Evolutionary conservation across 1,140 invertebrate genomes (phyloP).

Genomic region (Bombyx mori): DNA sequence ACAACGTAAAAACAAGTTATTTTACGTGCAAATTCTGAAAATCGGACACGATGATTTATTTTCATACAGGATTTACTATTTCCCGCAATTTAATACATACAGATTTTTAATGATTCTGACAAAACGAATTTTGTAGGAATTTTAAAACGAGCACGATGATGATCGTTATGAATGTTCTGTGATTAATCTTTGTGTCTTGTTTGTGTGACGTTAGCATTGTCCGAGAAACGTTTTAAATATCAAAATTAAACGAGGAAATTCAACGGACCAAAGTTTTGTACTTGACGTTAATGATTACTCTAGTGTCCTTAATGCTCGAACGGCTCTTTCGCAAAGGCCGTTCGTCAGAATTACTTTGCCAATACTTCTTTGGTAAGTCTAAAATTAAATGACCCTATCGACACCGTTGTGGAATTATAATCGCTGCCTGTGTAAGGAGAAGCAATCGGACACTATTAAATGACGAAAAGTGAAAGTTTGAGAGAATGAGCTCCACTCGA

Average conservation of each 20-base stretch:
- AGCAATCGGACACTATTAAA: conserved; percentile 10
- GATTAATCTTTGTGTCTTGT: too few relatives aligned
- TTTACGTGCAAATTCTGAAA: conserved; percentile 13
- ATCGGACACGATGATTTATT: too few relatives aligned
- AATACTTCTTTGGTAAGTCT: conserved; percentile 3
- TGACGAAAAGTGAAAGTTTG: conserved; percentile 29
- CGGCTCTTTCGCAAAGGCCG: conserved; percentile 44
- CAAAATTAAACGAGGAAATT: conserved; percentile 6
- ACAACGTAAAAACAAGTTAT: too few relatives aligned
- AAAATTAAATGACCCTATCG: not conserved
- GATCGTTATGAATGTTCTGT: too few relatives aligned
- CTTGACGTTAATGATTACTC: conserved; percentile 18
- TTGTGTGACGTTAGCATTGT: too few relatives aligned
- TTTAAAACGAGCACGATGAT: too few relatives aligned
- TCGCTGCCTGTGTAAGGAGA: conserved; percentile 1
- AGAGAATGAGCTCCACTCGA: conserved; percentile 9
- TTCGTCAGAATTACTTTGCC: conserved; percentile 27
- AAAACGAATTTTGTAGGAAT: too few relatives aligned
- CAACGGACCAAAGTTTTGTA: not conserved
- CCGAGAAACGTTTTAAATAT: not conserved
- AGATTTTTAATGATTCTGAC: too few relatives aligned
- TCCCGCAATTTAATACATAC: too few relatives aligned
- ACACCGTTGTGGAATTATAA: too few relatives aligned
- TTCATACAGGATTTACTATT: too few relatives aligned
- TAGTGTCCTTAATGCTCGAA: conserved; percentile 47